Evolutionary conservation across 2,113 vertebrate genomes (phyloP).

Genomic region (Takifugu flavidus): DNA sequence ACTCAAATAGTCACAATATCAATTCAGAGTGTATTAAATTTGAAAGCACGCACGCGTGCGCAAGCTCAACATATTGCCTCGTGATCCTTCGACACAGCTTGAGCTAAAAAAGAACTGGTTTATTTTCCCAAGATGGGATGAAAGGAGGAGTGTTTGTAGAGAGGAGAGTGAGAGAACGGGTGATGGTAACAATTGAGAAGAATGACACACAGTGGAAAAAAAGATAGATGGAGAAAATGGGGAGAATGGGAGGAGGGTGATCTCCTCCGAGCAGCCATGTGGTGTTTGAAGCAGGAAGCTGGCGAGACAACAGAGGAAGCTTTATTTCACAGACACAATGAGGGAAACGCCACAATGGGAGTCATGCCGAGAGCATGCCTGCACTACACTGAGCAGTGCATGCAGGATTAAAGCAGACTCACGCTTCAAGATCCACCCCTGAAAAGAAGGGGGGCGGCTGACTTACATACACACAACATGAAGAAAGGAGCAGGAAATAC

Average conservation of each 20-base stretch:
- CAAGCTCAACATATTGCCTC: too few relatives aligned
- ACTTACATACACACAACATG: slow-evolving; percentile 33
- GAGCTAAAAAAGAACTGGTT: slow-evolving; percentile 56
- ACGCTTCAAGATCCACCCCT: slow-evolving; percentile 64
- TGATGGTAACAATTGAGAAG: slow-evolving; percentile 31
- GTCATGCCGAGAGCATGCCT: slow-evolving; percentile 69
- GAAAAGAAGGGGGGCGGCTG: slow-evolving; percentile 57
- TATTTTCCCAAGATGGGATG: slow-evolving; percentile 52
- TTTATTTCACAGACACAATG: slow-evolving; percentile 76
- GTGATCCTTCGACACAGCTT: slow-evolving; percentile 12
- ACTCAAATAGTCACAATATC: too few relatives aligned
- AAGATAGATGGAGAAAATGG: slow-evolving; percentile 12
- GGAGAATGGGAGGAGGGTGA: slow-evolving; percentile 56
- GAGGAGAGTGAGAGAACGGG: slow-evolving; percentile 43
- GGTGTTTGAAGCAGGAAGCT: slow-evolving; percentile 75
- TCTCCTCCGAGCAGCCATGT: slow-evolving; percentile 67
- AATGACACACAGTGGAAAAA: slow-evolving; percentile 32
- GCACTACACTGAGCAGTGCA: slow-evolving; percentile 53
- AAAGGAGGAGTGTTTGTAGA: slow-evolving; percentile 33
- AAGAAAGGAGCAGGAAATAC: slow-evolving; percentile 26
- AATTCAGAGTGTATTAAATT: too few relatives aligned
- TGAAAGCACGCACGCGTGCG: too few relatives aligned
- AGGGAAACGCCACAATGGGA: slow-evolving; percentile 72
- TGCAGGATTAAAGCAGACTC: slow-evolving; percentile 69
- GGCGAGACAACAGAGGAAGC: slow-evolving; percentile 79